phyloP scores from a whole-genome alignment of 2,888 invertebrate species.

The Agrochola lota region DNA sequence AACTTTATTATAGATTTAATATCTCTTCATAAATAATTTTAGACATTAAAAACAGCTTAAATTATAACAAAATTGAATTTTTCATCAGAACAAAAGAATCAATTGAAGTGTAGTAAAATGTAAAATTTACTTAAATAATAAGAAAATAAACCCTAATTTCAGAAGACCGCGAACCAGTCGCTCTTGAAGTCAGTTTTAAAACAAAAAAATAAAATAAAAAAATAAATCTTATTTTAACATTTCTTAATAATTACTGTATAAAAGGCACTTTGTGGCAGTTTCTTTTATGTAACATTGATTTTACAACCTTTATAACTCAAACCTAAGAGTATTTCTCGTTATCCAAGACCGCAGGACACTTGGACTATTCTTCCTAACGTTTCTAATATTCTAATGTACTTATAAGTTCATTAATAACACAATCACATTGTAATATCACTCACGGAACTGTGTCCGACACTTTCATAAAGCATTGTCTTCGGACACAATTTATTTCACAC shows the following conservation, averaged over 20 bases:
- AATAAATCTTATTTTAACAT: conserved; percentile 72
- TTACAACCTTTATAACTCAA: conserved; percentile 84
- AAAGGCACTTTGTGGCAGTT: conserved; percentile 90
- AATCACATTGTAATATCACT: conserved; percentile 90
- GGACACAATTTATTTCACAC: conserved; percentile 82
- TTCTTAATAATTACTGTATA: conserved; percentile 80
- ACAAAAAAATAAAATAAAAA: conserved; percentile 52
- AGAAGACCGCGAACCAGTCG: conserved; percentile 87
- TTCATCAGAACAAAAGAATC: conserved; percentile 68
- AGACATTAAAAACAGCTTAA: conserved; percentile 83
- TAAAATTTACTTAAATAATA: conserved; percentile 68
- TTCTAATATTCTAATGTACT: conserved; percentile 85
- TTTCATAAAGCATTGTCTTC: conserved; percentile 78
- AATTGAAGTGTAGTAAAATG: conserved; percentile 64
- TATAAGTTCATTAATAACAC: conserved; percentile 86
- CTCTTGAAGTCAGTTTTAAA: conserved; percentile 71
- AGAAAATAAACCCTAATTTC: conserved; percentile 74
- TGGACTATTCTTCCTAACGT: conserved; percentile 72
- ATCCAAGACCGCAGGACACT: conserved; percentile 69
- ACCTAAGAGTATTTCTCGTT: conserved; percentile 83
- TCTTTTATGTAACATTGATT: conserved; percentile 80
- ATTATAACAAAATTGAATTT: conserved; percentile 74
- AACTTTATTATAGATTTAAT: conserved; percentile 87
- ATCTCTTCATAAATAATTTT: conserved; percentile 88
- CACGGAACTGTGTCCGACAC: conserved; percentile 85